Conservation (phyloP, 2,888 invertebrate species). For the Ormyrus rosae region DNA sequence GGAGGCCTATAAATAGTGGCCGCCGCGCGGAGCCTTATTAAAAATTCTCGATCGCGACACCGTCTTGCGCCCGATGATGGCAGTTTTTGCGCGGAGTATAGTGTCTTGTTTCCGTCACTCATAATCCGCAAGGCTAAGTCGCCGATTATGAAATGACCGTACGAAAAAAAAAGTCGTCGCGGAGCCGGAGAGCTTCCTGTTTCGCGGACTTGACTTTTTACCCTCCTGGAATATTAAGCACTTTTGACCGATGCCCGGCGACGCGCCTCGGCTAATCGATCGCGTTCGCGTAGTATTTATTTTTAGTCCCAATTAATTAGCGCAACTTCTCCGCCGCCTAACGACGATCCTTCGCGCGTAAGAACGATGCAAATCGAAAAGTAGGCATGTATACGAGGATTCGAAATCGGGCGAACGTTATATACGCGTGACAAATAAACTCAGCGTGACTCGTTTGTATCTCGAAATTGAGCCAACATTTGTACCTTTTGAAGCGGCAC, state of each 20-base stretch:
- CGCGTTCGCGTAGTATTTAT: not conserved
- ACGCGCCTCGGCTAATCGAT: constrained; percentile 1
- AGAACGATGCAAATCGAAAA: no score
- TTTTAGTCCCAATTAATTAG: not conserved
- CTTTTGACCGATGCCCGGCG: not conserved
- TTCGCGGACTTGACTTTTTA: constrained; percentile 8
- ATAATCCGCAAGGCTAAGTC: constrained; percentile 15
- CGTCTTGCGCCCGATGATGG: no score
- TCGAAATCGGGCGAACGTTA: no score
- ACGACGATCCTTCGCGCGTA: not conserved
- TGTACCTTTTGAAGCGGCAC: no score
- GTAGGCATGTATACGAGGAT: no score
- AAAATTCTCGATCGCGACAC: no score
- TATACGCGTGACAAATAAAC: no score
- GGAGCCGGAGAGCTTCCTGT: not conserved
- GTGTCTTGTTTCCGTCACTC: not conserved
- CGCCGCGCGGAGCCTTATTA: not conserved
- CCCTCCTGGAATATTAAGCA: not conserved
- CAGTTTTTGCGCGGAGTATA: no score
- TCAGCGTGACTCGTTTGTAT: no score
- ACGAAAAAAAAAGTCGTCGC: not conserved
- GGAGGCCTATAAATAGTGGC: no score
- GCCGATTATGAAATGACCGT: not conserved
- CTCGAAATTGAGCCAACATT: no score
- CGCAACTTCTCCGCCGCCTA: not conserved